Evolutionary conservation across 2,888 invertebrate genomes (phyloP), one percentile per base, ranked within the genome.

Genomic region (Oscheius sp.): DNA sequence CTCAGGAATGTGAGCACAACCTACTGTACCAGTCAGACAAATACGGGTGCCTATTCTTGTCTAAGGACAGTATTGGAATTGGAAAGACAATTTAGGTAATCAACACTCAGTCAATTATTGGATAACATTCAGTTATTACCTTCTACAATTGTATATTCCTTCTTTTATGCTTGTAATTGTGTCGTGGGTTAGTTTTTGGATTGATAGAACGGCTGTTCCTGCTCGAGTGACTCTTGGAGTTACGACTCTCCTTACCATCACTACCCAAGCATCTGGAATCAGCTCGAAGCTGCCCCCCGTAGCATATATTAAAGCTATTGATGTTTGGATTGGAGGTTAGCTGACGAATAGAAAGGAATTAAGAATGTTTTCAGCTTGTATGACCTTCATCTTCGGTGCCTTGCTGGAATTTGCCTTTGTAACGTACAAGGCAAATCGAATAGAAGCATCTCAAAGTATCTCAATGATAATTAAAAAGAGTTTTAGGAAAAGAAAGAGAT

Each of bases 121-220:
- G 9, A 4, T n/a, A 14, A 5, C 26, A 8, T 78, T 26, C 71
- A 93, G 94, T 89, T 97, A 96, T 91, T 97, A 96, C 90, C 91
- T 97, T 86, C 95, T 97, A 88, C 96, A 96, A 91, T 95, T 96
- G 89, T 97, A 97, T 91, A 94, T 96, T 87, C 97, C 97, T 63
- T 95, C 95, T 90, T 94, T 94, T 49, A 86, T 86, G 84, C 70
- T 87, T 24, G 85, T 86, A 32, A 83, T 83, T 47, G 82, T 83
- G 26, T 82, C 82, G 14, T 78, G 79, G 82, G 80, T 82, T 1
- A 82, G 81, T 12, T 84, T 84, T 68, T 84, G 84, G 84, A 71
- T 84, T 22, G 82, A 82, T 50, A 51, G 78, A 44, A 71, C 72
- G 6, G 78, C 81, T 0, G 80, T 80, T 12, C 81, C 81, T 2